Percentiles rank a stretch among this genome's conserved stretches.
These are phyloP conservation scores for Synaphobranchus kaupii DNA, from an alignment of 2,797 vertebrate genomes.

Conservation along the genomic window DNA sequence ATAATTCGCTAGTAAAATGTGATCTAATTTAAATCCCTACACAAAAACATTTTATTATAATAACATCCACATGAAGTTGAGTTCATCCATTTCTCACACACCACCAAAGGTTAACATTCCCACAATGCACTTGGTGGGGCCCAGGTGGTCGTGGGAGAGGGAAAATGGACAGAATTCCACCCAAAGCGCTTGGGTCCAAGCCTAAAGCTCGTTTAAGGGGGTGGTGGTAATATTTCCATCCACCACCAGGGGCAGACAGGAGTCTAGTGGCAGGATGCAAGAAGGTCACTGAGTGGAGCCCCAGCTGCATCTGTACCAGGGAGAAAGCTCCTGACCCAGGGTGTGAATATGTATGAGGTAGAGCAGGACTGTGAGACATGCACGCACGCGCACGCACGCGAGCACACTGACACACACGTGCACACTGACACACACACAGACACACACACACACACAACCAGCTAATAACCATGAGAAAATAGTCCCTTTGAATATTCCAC, in stretches of 20 bases:
- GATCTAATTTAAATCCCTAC: neutral
- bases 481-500: neutral
- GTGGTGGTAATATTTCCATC: neutral
- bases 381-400: slow-evolving; percentile 18
- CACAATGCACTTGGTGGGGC: neutral
- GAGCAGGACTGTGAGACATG: neutral
- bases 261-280: neutral
- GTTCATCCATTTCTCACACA: neutral
- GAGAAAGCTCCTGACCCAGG: slow-evolving; percentile 55
- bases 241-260: slow-evolving; percentile 2
- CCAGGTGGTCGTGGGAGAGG: neutral
- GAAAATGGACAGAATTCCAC: neutral
- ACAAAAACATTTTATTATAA: neutral
- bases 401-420: slow-evolving; percentile 40
- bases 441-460: neutral
- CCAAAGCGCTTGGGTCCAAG: too few relatives aligned
- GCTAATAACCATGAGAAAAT: slow-evolving; percentile 40
- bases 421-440: neutral
- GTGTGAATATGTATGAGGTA: slow-evolving; percentile 72
- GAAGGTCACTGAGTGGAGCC: neutral
- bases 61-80: neutral
- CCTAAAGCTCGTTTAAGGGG: neutral
- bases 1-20: neutral
- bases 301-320: slow-evolving; percentile 71
- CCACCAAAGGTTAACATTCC: neutral